Base-by-base conservation (phyloP, 2,797 vertebrate genomes). In the Podarcis siculus region DNA sequence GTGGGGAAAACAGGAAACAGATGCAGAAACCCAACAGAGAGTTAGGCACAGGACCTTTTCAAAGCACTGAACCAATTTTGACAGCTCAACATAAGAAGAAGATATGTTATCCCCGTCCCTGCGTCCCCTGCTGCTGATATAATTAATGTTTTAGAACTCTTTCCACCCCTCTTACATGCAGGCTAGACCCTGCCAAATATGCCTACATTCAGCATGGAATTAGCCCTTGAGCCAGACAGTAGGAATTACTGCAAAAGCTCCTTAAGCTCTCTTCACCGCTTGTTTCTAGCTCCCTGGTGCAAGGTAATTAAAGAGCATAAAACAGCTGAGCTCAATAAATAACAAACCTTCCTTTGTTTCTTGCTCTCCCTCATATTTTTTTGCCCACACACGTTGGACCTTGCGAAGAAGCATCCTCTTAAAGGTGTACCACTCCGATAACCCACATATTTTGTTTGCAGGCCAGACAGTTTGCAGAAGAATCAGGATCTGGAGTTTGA, bases 401-500 rank as follows among this genome's bases (percentile, higher is more conserved):
- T 76, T 69, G 19, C 8, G 5, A 13, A 82, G 5, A 13, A 82
- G 75, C 89, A 85, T 84, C 72, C 45, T 87, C 10, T 23, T 71
- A 32, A 10, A 61, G 42, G 4, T 19, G 85, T 90, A 15, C 82
- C n/a, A 1, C 85, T 86, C 58, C 92, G 78, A 76, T 85, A 75
- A 84, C 58, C 90, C 39, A 72, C 89, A 87, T 21, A 82, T 93
- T 91, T 92, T 10, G 13, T 61, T 95, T 93, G 25, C 90, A 99
- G 99, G 92, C 93, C 98, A 91, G 98, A 99, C 87, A 99, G 99
- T 94, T 96, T 99, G 90, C 98, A 98, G 95, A 99, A 99, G 95
- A 99, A 99, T 95, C 98, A 99, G 93, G 98, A 99, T 87, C 92
- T 99, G 94, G 99, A 99, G 96, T 99, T 99, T 97, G 98, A 99